Conservation (phyloP, 2,797 vertebrate species). For the Pipistrellus nathusii region DNA sequence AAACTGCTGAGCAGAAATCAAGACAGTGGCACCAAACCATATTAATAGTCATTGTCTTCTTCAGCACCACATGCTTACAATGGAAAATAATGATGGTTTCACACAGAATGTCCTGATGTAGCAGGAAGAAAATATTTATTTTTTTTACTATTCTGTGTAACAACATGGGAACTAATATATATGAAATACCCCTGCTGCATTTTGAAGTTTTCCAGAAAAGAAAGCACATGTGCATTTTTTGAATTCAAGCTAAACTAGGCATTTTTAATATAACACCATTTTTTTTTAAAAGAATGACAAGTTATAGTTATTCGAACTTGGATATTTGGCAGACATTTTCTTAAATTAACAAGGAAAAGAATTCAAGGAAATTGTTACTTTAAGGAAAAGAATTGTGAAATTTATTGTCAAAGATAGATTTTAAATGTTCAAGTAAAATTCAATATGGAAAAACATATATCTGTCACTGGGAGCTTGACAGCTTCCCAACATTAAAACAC, state of each 20-base stretch:
- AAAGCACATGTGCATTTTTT: not conserved
- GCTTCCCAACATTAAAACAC: slow-evolving; percentile 22
- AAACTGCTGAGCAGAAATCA: not conserved
- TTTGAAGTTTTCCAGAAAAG: not conserved
- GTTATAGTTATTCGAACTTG: not conserved
- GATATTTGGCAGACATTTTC: not conserved
- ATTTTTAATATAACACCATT: not conserved
- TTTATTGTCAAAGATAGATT: slow-evolving; percentile 32
- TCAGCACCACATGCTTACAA: not conserved
- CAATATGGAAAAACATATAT: not conserved
- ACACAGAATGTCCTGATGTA: not conserved
- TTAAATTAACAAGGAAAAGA: slow-evolving; percentile 16
- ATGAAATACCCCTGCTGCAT: not conserved
- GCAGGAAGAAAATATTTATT: not conserved
- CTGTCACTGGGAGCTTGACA: slow-evolving; percentile 2
- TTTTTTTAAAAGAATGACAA: slow-evolving; percentile 17
- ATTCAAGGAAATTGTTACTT: not conserved
- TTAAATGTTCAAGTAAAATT: slow-evolving; percentile 39
- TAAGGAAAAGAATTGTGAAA: slow-evolving; percentile 17
- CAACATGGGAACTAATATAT: not conserved
- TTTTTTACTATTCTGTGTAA: not conserved
- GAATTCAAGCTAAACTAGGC: not conserved
- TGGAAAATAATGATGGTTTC: not conserved
- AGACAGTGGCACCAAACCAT: not conserved
- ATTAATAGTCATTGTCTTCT: not conserved